Base-by-base conservation (phyloP, 1,140 invertebrate species). In the Atta colombica region DNA sequence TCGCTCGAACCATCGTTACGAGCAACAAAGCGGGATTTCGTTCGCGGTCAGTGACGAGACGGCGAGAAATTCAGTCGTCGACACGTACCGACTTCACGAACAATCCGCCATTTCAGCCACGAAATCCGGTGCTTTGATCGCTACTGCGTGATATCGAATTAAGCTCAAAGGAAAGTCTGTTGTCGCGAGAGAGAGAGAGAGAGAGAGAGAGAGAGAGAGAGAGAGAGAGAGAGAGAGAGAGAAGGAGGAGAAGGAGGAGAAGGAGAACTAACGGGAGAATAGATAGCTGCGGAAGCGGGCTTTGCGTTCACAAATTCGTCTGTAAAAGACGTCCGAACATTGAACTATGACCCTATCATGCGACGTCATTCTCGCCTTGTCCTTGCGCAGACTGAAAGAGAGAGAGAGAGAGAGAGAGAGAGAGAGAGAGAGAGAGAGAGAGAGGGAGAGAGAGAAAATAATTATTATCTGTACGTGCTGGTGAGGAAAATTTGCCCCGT, bases 141-240 rank as follows among this genome's bases (percentile, higher is more conserved):
- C 53, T 55, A 74, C 66, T 35, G 72, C 77, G 86, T 90, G 69
- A 86, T 88, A 90, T 90, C 65, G 65, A 90, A 88, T 85, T 81
- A 88, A 82, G 60, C 74, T 90, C 60, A 89, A 90, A 77, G 71
- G 14, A 65, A 21, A 72, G 45, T 18, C 49, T 55, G 51, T 66
- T 49, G n/a, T 85, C 21, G 63, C 60, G 49, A 14, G 28, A 45
- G 60, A 58, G 49, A 71, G 25, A 31, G 14, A 45, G n/a, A 25
- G 16, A 66, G 14, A 60, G 31, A 39, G 28, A 35, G 51, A 21
- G 39, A 14, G 28, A 39, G n/a, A 14, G 51, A 14, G 51, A 14
- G 31, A 25, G 66, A 25, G 31, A 1, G 31, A 25, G 66, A 25
- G 31, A 1, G 12, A 51, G n/a, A 45, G 60, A 58, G 49, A 71